Conservation (phyloP, 2,797 vertebrate genomes). For the Catamblyrhynchus diadema region DNA sequence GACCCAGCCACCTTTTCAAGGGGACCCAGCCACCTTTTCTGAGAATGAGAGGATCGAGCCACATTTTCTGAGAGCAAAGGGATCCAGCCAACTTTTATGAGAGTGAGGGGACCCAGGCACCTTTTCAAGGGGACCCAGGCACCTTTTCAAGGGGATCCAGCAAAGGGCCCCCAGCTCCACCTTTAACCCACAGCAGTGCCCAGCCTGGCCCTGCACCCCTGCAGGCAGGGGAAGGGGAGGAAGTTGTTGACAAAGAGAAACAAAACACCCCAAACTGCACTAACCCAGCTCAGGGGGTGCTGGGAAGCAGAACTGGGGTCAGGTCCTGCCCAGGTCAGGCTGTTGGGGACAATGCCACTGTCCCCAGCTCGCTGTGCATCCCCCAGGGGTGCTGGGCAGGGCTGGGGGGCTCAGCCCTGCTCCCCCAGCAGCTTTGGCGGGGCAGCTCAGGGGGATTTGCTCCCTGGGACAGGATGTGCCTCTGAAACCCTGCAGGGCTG, state of each 20-base stretch:
- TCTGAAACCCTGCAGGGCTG: fast-evolving
- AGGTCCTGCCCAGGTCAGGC: not conserved
- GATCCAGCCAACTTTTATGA: no score
- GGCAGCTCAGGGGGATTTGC: fast-evolving
- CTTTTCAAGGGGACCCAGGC: no score
- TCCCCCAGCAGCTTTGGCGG: not conserved
- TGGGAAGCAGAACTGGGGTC: fast-evolving
- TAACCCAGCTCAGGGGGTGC: fast-evolving
- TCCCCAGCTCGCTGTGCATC: fast-evolving
- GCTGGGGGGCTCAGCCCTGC: not conserved
- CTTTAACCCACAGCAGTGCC: not conserved
- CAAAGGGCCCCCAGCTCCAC: not conserved
- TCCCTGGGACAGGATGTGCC: fast-evolving
- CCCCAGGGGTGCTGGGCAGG: not conserved
- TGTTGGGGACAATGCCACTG: not conserved
- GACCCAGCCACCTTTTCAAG: no score
- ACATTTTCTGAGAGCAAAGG: not conserved
- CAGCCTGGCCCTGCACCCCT: fast-evolving
- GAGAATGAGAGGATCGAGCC: no score
- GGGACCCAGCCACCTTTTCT: not conserved
- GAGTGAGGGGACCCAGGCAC: no score
- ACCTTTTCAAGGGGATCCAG: not conserved
- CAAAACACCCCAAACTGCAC: not conserved
- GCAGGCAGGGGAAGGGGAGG: no score
- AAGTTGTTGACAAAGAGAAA: not conserved